Conservation (phyloP, 2,113 vertebrate species). For the Corydoras sp. region DNA sequence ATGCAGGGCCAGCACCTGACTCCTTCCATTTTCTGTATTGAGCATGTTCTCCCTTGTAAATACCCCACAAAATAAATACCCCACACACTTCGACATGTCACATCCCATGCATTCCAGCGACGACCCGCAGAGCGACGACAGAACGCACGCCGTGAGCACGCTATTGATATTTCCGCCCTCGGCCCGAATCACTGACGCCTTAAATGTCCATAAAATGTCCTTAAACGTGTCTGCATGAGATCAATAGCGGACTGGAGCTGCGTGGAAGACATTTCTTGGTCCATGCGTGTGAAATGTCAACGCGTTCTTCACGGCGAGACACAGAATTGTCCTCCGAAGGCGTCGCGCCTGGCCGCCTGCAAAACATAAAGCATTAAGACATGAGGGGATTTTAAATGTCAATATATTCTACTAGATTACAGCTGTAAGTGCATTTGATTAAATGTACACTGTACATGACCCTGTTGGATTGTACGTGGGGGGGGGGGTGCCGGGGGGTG, state of each 20-base stretch:
- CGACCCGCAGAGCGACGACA: background rate
- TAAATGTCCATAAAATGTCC: constrained; percentile 21
- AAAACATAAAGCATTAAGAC: constrained; percentile 27
- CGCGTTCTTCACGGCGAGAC: constrained; percentile 16
- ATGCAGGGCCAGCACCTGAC: no score
- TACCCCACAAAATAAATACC: no score
- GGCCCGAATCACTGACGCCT: constrained; percentile 4
- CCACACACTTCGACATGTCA: no score
- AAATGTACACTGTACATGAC: constrained; percentile 5
- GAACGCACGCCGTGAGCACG: constrained; percentile 3
- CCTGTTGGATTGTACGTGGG: background rate
- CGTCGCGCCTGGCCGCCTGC: constrained; percentile 19
- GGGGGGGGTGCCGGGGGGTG: constrained; percentile 5
- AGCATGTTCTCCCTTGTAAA: no score
- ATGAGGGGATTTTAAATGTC: constrained; percentile 33
- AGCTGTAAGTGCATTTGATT: constrained; percentile 11
- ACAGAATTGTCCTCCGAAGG: background rate
- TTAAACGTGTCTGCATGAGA: constrained; percentile 23
- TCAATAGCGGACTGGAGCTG: constrained; percentile 10
- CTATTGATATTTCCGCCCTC: constrained; percentile 9
- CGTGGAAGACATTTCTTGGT: constrained; percentile 25
- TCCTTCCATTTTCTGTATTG: no score
- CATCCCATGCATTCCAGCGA: no score
- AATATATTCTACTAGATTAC: constrained; percentile 35
- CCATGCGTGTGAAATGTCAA: constrained; percentile 37